These are phyloP conservation scores for Xiphophorus maculatus DNA, from an alignment of 2,113 vertebrate species.

Conservation along the genomic window DNA sequence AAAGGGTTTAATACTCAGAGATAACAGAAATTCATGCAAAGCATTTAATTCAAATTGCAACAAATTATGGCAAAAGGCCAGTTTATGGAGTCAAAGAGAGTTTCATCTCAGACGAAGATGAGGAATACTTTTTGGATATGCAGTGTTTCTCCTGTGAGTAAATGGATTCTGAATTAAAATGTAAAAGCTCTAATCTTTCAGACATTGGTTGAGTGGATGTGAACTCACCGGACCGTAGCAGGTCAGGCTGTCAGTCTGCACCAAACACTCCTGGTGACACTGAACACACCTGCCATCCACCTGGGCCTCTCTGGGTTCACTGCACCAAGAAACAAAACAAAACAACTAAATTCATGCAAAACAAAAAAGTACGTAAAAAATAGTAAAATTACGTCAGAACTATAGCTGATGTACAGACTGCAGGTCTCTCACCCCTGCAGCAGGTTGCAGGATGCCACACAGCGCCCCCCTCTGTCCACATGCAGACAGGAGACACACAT, in stretches of 20 bases:
- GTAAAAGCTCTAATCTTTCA: neutral
- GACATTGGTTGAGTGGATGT: neutral
- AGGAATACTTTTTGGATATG: neutral
- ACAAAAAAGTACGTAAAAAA: neutral
- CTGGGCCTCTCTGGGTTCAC: conserved; percentile 82
- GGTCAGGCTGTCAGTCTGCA: conserved; percentile 66
- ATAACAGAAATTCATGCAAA: neutral
- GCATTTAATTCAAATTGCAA: neutral
- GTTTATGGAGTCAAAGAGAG: no score
- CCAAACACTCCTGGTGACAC: conserved; percentile 85
- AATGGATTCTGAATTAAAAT: neutral
- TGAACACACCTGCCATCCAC: conserved; percentile 77
- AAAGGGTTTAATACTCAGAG: neutral
- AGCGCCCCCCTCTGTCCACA: conserved; percentile 82
- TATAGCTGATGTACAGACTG: neutral
- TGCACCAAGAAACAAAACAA: conserved; percentile 43
- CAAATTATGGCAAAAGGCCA: neutral
- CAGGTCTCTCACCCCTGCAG: conserved; percentile 83
- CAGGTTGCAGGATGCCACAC: conserved; percentile 86
- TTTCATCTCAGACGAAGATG: neutral
- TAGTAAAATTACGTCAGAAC: neutral
- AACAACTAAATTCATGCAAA: neutral
- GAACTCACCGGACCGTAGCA: conserved; percentile 83
- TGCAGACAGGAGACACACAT: conserved; percentile 88
- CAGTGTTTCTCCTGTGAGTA: neutral